Base-by-base conservation (phyloP, 2,113 vertebrate genomes). In the Ranitomeya variabilis region DNA sequence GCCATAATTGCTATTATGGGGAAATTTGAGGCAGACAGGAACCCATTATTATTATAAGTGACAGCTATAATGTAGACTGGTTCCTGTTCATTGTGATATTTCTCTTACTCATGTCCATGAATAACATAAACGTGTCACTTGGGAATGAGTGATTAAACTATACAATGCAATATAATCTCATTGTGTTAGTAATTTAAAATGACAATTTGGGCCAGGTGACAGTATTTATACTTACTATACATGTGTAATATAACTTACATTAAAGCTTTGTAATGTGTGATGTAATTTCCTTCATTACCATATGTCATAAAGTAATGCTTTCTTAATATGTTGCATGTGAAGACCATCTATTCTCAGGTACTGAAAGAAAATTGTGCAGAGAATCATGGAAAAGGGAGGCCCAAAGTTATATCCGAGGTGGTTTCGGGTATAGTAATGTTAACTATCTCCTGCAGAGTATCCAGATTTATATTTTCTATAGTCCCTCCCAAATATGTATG, bases 51-150 rank as follows among this genome's bases (percentile, higher is more conserved):
- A 67, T 59, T 66, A 67, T 67, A 79, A 87, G 21, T 87, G 85
- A 66, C 85, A 87, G 59, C n/a, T 87, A 21, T 66, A 87, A 80
- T 67, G 21, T 62, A 64, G 80, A 77, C 23, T 16, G 37, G 5
- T 52, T 62, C 19, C 31, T 13, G 18, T 13, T 76, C 45, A 26
- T 77, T 57, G 62, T 62, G 0, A 11, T 11, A 77, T n/a, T 19
- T 57, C 54, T 19, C 8, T 19, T 51, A 62, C 31, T 45, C 31
- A n/a, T 4, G n/a, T 85, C 19, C 7, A 4, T 11, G 19, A 64
- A 86, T 18, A 77, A 60, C 8, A 52, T 31, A 71, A 19, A 73
- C 10, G 19, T 45, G 71, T 77, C 71, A 52, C 52, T 10, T 23
- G 9, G 59, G 26, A 57, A 74, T 64, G 26, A 18, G 51, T 78